Evolutionary conservation across 2,888 invertebrate species (phyloP).

Genomic region (Glyphotaelius pellucidus): DNA sequence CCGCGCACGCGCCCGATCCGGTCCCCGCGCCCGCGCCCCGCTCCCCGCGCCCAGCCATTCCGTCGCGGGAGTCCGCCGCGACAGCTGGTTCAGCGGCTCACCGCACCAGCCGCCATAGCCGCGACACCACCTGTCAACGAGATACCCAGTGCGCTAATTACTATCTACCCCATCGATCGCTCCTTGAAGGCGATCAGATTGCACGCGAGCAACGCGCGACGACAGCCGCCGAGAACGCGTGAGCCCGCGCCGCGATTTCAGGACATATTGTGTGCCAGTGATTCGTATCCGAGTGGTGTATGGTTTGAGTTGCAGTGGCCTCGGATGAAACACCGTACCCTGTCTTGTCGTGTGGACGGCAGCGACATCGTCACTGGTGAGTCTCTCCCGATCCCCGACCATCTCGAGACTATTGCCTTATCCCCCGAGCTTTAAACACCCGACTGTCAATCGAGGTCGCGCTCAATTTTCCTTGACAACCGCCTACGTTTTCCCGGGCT

Average conservation of each 20-base stretch:
- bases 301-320: conserved; percentile 62
- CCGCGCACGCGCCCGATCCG: conserved; percentile 47
- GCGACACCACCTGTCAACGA: conserved; percentile 51
- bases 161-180: conserved; percentile 38
- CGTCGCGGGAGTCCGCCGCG: conserved; percentile 68
- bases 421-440: neutral
- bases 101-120: conserved; percentile 61
- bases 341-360: conserved; percentile 51
- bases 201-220: conserved; percentile 22
- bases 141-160: conserved; percentile 26
- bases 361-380: conserved; percentile 56
- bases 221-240: conserved; percentile 41
- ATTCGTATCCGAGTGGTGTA: conserved; percentile 55
- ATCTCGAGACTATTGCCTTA: neutral
- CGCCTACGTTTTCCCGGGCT: conserved; percentile 3
- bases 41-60: conserved; percentile 66
- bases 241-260: conserved; percentile 49
- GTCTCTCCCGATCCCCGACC: conserved; percentile 6
- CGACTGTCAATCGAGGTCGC: neutral
- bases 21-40: conserved; percentile 20
- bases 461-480: neutral
- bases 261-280: conserved; percentile 51
- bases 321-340: conserved; percentile 62
- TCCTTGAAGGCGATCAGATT: neutral
- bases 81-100: conserved; percentile 66